Conservation (phyloP, 2,797 vertebrate genomes). For the Fratercula arctica region DNA sequence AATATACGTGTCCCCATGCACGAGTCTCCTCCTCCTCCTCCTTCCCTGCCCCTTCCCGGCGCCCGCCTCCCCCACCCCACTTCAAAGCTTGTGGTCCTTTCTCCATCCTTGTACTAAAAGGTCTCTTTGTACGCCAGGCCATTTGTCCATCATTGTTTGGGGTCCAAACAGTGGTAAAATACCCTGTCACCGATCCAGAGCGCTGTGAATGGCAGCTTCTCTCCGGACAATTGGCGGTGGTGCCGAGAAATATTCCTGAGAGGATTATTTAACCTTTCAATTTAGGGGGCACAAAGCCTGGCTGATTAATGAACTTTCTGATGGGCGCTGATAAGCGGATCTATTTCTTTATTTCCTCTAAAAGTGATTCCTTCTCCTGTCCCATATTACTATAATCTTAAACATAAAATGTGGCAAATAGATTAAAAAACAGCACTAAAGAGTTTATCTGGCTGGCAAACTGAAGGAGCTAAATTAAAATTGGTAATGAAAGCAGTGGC, state of each 20-base stretch:
- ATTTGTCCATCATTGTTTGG: conserved; percentile 84
- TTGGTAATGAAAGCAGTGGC: conserved; percentile 82
- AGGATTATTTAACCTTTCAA: conserved; percentile 91
- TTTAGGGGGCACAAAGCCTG: conserved; percentile 88
- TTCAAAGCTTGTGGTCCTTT: conserved; percentile 74
- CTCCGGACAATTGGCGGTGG: conserved; percentile 81
- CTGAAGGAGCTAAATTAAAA: conserved; percentile 87
- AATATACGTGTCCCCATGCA: conserved; percentile 36
- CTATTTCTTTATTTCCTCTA: conserved; percentile 86
- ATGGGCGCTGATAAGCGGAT: conserved; percentile 85
- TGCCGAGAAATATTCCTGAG: conserved; percentile 84
- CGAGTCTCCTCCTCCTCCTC: conserved; percentile 26
- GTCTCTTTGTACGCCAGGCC: conserved; percentile 77
- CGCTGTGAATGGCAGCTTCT: conserved; percentile 81
- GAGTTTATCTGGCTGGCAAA: conserved; percentile 85
- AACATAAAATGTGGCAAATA: conserved; percentile 87
- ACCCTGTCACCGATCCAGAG: conserved; percentile 82
- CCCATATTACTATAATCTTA: conserved; percentile 85
- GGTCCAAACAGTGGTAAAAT: conserved; percentile 82
- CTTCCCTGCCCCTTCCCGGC: background rate
- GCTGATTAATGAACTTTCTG: conserved; percentile 91
- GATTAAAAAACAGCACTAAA: conserved; percentile 84
- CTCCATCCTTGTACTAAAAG: conserved; percentile 75
- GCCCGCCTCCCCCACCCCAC: conserved; percentile 54
- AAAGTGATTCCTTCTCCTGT: conserved; percentile 83